Evolutionary conservation across 2,888 invertebrate species (phyloP).

Genomic region (Conistra vaccinii): DNA sequence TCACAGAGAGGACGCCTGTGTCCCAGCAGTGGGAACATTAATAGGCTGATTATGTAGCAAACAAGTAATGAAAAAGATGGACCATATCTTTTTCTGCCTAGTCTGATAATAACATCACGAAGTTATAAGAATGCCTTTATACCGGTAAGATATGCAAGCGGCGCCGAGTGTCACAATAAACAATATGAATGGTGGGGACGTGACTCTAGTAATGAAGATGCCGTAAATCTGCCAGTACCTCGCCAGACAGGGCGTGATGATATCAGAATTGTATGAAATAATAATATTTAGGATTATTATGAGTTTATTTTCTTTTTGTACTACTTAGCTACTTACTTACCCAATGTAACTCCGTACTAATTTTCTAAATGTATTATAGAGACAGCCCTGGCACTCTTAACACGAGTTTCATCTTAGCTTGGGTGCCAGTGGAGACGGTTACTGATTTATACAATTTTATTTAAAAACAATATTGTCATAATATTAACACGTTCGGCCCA

Average conservation of each 20-base stretch:
- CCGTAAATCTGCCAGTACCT: slow-evolving; percentile 57
- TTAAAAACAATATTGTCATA: too few species aligned
- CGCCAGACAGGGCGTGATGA: slow-evolving; percentile 40
- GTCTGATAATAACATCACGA: slow-evolving; percentile 53
- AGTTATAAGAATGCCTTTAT: slow-evolving; percentile 36
- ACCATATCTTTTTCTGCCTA: neutral
- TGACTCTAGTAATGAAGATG: slow-evolving; percentile 59
- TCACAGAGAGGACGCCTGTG: too few species aligned
- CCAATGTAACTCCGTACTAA: too few species aligned
- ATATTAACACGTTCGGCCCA: too few species aligned
- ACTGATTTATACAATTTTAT: too few species aligned
- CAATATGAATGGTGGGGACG: slow-evolving; percentile 60
- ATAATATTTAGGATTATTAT: slow-evolving; percentile 32
- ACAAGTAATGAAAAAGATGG: neutral
- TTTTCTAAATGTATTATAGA: too few species aligned
- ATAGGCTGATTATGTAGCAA: too few species aligned
- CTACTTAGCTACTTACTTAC: too few species aligned
- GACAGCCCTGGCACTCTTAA: too few species aligned
- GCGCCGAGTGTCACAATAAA: slow-evolving; percentile 63
- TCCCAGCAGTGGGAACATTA: too few species aligned
- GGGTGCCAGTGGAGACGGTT: too few species aligned
- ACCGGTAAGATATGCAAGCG: slow-evolving; percentile 54
- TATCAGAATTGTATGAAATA: slow-evolving; percentile 33
- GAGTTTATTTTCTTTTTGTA: neutral
- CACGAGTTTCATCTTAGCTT: too few species aligned